Percentiles rank a stretch among this genome's conserved stretches.
These are phyloP conservation scores for Pseudonaja textilis DNA, from an alignment of 2,113 vertebrate species.

Conservation along the genomic window DNA sequence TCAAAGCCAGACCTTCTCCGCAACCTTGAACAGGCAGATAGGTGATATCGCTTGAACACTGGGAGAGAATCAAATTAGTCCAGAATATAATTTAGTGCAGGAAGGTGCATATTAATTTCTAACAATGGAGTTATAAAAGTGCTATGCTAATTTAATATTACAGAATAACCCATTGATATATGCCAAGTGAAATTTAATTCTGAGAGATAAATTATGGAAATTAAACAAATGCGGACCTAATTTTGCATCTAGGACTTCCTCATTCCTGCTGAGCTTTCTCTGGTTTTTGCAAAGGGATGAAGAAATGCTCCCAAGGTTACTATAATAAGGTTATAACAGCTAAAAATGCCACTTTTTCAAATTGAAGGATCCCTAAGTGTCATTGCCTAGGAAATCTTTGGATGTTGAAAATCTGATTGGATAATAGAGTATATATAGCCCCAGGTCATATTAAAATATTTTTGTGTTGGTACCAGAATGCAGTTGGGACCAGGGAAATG, in stretches of 20 bases:
- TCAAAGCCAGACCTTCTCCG: background rate
- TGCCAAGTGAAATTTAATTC: background rate
- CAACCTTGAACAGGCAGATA: background rate
- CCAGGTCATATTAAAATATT: background rate
- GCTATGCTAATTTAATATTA: background rate
- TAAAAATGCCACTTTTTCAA: background rate
- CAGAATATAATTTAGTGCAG: conserved; percentile 38
- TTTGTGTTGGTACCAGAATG: background rate
- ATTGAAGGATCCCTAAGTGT: background rate
- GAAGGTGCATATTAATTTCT: conserved; percentile 34
- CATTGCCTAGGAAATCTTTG: background rate
- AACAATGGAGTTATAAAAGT: conserved; percentile 33
- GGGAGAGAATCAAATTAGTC: background rate
- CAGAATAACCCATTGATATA: background rate
- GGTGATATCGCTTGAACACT: background rate
- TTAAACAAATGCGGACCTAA: background rate
- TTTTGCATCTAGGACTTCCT: background rate
- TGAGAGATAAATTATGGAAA: background rate
- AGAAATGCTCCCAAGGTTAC: background rate
- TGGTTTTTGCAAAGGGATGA: background rate
- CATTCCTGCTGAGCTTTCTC: background rate
- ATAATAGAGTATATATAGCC: background rate
- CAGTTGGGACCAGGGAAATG: background rate
- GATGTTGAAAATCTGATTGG: background rate
- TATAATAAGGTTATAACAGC: background rate